phyloP scores from a whole-genome alignment of 2,113 vertebrate genomes.

The Vireo altiloquus region DNA sequence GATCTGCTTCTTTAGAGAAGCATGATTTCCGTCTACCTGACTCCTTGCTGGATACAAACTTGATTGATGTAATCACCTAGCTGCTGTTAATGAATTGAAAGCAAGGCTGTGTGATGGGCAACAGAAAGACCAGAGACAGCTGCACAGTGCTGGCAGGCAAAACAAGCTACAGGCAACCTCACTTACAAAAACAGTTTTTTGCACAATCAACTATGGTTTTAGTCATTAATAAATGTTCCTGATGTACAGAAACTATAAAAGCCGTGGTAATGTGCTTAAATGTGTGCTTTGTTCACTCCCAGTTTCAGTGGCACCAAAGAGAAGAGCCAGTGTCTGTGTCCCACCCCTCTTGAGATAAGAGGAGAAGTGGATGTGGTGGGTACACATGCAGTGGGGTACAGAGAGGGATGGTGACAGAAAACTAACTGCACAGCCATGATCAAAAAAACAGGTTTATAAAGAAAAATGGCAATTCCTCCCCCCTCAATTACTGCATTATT shows the following conservation, averaged over 20 bases:
- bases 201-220: neutral
- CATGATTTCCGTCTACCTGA: neutral
- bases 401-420: neutral
- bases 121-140: neutral
- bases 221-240: neutral
- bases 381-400: fast-evolving
- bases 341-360: neutral
- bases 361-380: neutral
- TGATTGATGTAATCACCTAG: neutral
- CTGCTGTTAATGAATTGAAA: neutral
- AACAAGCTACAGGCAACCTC: neutral
- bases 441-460: neutral
- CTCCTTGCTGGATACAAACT: neutral
- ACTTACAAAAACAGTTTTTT: neutral
- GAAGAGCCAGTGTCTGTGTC: neutral
- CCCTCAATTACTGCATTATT: neutral
- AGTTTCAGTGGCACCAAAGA: neutral
- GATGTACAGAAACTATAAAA: neutral
- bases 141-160: neutral
- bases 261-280: neutral
- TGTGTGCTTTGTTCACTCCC: neutral
- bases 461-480: neutral
- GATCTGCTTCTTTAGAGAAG: neutral
- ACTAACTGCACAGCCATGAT: neutral
- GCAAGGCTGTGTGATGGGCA: neutral